A percentile compares a stretch with the other conserved stretches of the same genome.
These are phyloP conservation scores for Stenopsyche tienmushanensis DNA, from an alignment of 1,140 invertebrate species.

Conservation along the genomic window DNA sequence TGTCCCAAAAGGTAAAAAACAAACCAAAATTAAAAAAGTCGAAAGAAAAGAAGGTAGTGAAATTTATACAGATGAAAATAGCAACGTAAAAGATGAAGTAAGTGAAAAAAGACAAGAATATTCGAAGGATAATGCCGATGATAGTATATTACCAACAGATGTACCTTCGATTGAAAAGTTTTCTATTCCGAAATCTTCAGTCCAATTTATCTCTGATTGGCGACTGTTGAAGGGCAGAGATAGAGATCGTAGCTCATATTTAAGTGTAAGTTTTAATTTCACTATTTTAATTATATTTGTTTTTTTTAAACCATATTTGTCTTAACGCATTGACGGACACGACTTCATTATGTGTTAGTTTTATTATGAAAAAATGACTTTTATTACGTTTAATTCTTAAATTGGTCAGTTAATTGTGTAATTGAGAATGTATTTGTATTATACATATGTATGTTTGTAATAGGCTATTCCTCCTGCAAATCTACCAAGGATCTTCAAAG, in stretches of 20 bases:
- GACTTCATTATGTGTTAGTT: too few relatives aligned
- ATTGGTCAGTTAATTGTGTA: neutral
- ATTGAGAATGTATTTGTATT: neutral
- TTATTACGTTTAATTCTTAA: too few relatives aligned
- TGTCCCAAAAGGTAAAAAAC: neutral
- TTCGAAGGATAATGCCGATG: too few relatives aligned
- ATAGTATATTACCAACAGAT: too few relatives aligned
- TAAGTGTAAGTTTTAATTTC: constrained; percentile 47
- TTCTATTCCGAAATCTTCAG: constrained; percentile 57
- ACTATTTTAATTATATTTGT: constrained; percentile 1
- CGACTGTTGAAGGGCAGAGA: constrained; percentile 47
- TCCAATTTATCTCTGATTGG: constrained; percentile 62
- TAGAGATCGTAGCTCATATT: constrained; percentile 46
- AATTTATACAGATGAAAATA: neutral
- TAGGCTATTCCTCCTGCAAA: constrained; percentile 57
- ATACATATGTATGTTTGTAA: constrained; percentile 42
- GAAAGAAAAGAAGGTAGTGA: neutral
- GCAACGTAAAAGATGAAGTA: constrained; percentile 39
- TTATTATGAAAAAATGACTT: too few relatives aligned
- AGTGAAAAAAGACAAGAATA: too few relatives aligned
- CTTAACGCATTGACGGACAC: too few relatives aligned
- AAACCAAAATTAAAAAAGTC: too few relatives aligned
- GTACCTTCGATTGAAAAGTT: too few relatives aligned
- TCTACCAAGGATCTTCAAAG: constrained; percentile 60
- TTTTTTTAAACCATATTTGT: neutral